Evolutionary conservation across 2,888 invertebrate genomes (phyloP), one percentile per base, ranked within the genome.

Genomic region (Vesta saturnalis): DNA sequence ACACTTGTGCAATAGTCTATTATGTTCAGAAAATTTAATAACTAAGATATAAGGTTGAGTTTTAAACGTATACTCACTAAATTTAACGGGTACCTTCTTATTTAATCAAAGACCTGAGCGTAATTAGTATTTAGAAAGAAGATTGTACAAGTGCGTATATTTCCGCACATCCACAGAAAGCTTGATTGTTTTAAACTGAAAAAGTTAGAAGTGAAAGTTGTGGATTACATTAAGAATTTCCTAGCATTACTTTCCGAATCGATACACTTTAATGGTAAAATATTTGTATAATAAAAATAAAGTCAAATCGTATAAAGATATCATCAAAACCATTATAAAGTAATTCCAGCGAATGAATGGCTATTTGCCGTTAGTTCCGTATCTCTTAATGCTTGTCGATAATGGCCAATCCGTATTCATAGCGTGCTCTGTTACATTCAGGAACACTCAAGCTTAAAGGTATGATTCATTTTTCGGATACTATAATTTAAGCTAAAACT

Each of bases 401-500:
- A 71, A 71, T 71, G 63, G 49, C 60, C 63, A 68, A 71, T 71
- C 65, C 61, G 71, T 65, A 71, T 71, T 71, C 71, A 71, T 68
- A 64, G 62, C 71, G 60, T 60, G 68, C 60, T 35, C 58, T 30
- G 60, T 46, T 59, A 63, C 65, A 61, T 71, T 64, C 65, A 60
- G 46, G 65, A 49, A 54, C 60, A 56, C 57, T 55, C 39, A 55
- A 64, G 23, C 35, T 67, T 57, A 61, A n/a, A 57, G 66, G 49
- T 56, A 61, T 54, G 55, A 67, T 60, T 64, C 63, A 59, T 67
- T 67, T n/a, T 61, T 61, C 21, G 19, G 19, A 10, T 10, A 3
- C 19, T 52, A 19, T 21, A 52, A 19, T 52, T 52, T 52, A 4
- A 18, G 19, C 3, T 52, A 52, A 52, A 52, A 52, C 52, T 3